Base-by-base conservation (phyloP, 1,140 invertebrate species). In the Lamellibrachia luymesi region DNA sequence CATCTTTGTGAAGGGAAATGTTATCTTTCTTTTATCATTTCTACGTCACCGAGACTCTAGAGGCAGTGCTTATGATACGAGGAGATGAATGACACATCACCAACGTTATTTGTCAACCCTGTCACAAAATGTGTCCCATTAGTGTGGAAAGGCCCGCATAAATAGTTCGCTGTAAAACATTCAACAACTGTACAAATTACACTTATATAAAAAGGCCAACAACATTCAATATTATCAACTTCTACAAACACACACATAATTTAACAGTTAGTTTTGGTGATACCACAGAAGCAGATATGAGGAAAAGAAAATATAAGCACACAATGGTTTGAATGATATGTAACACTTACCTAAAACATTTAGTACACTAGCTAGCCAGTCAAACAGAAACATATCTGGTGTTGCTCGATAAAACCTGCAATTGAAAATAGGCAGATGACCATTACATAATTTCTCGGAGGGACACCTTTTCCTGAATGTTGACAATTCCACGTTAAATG, bases 351-450 rank as follows among this genome's bases (percentile, higher is more conserved):
- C 92, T 93, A 92, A 92, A 56, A 91, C 93, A 93, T 92, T 93
- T 27, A 94, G 90, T 52, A 94, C 50, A 50, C 92, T 92, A 27
- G 92, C 91, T 92, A 94, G 92, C 93, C 93, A 94, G 51, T 94
- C 93, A 51, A 80, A 92, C 2, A 94, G 91, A 94, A 93, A 93
- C 64, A 80, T 93, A 13, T 80, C 27, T 93, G 92, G 6, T 90
- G 49, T 50, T 91, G 91, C 25, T 91, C 0, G 22, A 4, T 91
- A n/a, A 80, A 17, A 10, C 10, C 91, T 91, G 91, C 52, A 93
- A 93, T 22, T 50, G 89, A 93, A 89, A 89, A 93, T 5, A 38
- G 2, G 13, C 91, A 93, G 2, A 27, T 27, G 27, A 90, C 17
- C 17, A 90, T 22, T 90, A 1, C 27, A 90, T 38, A 38, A 38